Evolutionary conservation across 2,113 vertebrate species (phyloP).

Genomic region (Stegostoma tigrinum): DNA sequence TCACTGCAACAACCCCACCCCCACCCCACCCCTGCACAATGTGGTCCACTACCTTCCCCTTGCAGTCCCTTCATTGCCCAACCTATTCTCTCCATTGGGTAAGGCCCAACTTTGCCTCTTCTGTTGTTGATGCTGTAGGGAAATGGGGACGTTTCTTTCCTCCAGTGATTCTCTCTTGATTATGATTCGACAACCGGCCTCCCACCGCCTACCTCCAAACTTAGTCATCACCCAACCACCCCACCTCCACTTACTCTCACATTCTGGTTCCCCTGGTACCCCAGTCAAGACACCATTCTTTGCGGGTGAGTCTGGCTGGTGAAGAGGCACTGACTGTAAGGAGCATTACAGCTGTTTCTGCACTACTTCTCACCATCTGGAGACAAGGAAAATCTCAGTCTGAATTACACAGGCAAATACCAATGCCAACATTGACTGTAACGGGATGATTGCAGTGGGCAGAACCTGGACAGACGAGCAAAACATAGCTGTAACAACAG

Average conservation of each 20-base stretch:
- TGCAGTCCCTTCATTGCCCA: neutral
- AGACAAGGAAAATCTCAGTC: neutral
- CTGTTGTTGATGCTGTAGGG: too few relatives aligned
- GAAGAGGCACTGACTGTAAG: neutral
- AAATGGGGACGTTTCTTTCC: neutral
- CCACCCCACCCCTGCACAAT: neutral
- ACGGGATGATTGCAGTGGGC: neutral
- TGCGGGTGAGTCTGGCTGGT: neutral
- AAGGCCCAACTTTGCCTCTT: neutral
- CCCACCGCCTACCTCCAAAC: neutral
- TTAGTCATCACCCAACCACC: too few relatives aligned
- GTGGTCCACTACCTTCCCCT: neutral
- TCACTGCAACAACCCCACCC: too few relatives aligned
- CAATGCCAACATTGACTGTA: neutral
- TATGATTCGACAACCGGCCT: neutral
- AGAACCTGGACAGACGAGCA: neutral
- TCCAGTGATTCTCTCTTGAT: neutral
- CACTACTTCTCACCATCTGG: too few relatives aligned
- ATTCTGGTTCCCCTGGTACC: neutral
- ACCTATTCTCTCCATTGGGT: neutral
- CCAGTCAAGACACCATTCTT: neutral
- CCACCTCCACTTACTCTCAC: neutral
- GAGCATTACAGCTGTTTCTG: neutral
- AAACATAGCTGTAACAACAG: neutral
- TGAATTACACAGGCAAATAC: neutral